Evolutionary conservation across 2,888 invertebrate genomes (phyloP).

Genomic region (Heteropelma amictum): DNA sequence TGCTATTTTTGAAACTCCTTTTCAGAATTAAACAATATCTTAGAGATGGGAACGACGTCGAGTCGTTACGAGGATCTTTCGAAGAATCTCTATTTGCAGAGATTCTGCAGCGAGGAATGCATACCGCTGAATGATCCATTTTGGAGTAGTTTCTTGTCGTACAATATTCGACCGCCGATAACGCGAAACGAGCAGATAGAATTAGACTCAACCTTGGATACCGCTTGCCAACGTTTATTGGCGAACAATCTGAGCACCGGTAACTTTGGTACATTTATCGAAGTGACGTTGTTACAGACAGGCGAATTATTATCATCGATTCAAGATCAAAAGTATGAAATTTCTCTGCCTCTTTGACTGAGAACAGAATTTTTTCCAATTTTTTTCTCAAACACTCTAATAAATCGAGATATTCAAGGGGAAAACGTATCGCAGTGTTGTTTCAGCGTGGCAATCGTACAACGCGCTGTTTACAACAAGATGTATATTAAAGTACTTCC

Average conservation of each 20-base stretch:
- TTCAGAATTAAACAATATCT: slow-evolving; percentile 36
- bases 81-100: slow-evolving; percentile 88
- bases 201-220: slow-evolving; percentile 88
- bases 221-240: slow-evolving; percentile 86
- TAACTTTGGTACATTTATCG: slow-evolving; percentile 92
- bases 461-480: slow-evolving; percentile 95
- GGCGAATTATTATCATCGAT: slow-evolving; percentile 91
- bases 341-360: neutral
- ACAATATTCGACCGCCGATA: slow-evolving; percentile 90
- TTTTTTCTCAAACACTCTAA: too few relatives aligned
- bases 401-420: too few relatives aligned
- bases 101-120: slow-evolving; percentile 88
- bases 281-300: slow-evolving; percentile 90
- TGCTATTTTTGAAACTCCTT: neutral
- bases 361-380: neutral
- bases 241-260: slow-evolving; percentile 93
- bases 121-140: slow-evolving; percentile 93
- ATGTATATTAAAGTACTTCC: slow-evolving; percentile 90
- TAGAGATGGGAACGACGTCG: slow-evolving; percentile 88
- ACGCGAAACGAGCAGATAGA: slow-evolving; percentile 82
- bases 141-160: slow-evolving; percentile 96
- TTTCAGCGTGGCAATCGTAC: slow-evolving; percentile 95
- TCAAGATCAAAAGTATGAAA: slow-evolving; percentile 91
- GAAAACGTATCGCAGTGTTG: slow-evolving; percentile 81
- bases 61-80: slow-evolving; percentile 89